Evolutionary conservation across 2,888 invertebrate genomes (phyloP).

Genomic region (Caenorhabditis virilis): DNA sequence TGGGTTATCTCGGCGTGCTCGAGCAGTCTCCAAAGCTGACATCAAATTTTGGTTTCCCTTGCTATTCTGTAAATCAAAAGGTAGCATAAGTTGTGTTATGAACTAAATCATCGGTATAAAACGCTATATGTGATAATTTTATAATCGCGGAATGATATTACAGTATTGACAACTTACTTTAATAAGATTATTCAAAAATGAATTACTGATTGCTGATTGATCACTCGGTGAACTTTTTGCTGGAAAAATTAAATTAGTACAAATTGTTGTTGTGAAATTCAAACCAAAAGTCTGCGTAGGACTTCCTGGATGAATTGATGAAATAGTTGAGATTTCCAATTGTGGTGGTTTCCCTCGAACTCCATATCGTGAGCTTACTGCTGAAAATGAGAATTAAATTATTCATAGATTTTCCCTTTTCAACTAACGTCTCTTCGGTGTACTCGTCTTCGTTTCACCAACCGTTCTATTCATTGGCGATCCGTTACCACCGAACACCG

Average conservation of each 20-base stretch:
- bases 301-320: slow-evolving; percentile 2
- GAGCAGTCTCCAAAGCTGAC: neutral
- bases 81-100: neutral
- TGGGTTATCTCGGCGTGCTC: neutral
- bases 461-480: neutral
- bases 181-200: no score
- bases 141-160: no score
- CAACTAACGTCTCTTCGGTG: slow-evolving; percentile 4
- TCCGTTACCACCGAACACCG: neutral
- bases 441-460: slow-evolving; percentile 7
- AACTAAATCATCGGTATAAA: no score
- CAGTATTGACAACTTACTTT: no score
- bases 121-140: no score
- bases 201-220: no score
- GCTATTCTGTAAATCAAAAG: neutral
- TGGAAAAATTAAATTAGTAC: neutral
- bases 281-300: neutral
- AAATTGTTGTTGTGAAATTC: neutral
- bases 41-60: neutral
- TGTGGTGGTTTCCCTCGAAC: neutral
- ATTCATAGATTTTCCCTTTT: neutral
- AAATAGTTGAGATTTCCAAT: neutral
- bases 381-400: slow-evolving; percentile 1
- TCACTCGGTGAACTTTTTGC: neutral
- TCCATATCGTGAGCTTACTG: neutral